Conservation (phyloP, 2,113 vertebrate species). For the Barbus barbus region DNA sequence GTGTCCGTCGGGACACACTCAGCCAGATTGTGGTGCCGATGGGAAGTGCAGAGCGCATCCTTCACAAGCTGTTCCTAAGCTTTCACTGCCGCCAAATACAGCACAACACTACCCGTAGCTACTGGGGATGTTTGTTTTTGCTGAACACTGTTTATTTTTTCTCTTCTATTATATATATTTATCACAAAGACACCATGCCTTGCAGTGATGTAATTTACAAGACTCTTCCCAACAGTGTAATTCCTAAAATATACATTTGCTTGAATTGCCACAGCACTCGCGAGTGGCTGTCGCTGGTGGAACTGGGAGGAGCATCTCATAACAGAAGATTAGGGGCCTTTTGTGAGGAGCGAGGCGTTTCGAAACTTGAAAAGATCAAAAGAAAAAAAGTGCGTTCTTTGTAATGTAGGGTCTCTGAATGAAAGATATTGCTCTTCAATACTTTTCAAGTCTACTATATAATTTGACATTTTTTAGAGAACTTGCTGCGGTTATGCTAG, state of each 20-base stretch:
- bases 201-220: conserved; percentile 65
- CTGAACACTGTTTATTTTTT: conserved; percentile 68
- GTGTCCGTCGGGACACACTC: conserved; percentile 27
- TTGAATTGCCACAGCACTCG: conserved; percentile 27
- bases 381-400: background rate
- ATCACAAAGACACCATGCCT: conserved; percentile 54
- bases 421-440: background rate
- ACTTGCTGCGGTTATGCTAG: background rate
- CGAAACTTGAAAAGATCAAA: background rate
- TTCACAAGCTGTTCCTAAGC: conserved; percentile 67
- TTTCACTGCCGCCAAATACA: conserved; percentile 57
- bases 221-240: conserved; percentile 57
- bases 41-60: conserved; percentile 57
- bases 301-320: background rate
- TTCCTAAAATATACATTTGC: conserved; percentile 65
- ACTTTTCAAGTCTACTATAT: background rate
- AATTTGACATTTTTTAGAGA: background rate
- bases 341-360: background rate
- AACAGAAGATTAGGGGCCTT: background rate
- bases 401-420: background rate
- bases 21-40: conserved; percentile 40
- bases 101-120: conserved; percentile 47
- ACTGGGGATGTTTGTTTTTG: conserved; percentile 67
- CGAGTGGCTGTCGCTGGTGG: background rate
- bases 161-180: conserved; percentile 57